Percentiles rank a stretch among this genome's conserved stretches.
phyloP scores from a whole-genome alignment of 2,113 vertebrate species.

The Chrysochloris asiatica region DNA sequence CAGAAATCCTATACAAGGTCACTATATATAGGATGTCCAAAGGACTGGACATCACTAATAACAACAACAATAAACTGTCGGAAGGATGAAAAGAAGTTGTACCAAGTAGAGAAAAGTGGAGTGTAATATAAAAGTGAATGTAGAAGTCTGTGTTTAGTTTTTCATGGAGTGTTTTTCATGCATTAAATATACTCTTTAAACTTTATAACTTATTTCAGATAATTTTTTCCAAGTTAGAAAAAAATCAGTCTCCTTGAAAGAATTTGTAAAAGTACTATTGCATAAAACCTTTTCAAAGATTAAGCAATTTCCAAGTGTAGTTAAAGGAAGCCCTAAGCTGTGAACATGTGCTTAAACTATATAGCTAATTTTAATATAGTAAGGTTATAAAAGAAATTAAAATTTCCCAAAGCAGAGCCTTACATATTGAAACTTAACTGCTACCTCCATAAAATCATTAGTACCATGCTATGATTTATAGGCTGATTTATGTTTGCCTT shows the following conservation, averaged over 20 bases:
- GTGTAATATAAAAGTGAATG: not conserved
- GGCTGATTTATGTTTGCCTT: not conserved
- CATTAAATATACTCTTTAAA: not conserved
- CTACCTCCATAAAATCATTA: slow-evolving; percentile 40
- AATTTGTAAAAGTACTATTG: not conserved
- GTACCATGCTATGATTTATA: slow-evolving; percentile 36
- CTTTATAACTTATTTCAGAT: not conserved
- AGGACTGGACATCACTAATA: too few relatives aligned
- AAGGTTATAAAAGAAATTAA: slow-evolving; percentile 63
- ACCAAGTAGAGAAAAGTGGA: not conserved
- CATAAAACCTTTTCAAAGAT: slow-evolving; percentile 41
- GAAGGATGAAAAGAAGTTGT: not conserved
- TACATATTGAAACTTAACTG: slow-evolving; percentile 61
- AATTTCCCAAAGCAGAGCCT: slow-evolving; percentile 43
- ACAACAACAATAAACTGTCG: too few relatives aligned
- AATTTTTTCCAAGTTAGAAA: slow-evolving; percentile 25
- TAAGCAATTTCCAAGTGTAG: not conserved
- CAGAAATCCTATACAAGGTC: too few relatives aligned
- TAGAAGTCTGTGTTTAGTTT: not conserved
- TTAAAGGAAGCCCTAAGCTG: not conserved
- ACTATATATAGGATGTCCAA: too few relatives aligned
- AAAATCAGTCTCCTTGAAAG: not conserved
- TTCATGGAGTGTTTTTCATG: not conserved
- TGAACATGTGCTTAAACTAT: slow-evolving; percentile 9
- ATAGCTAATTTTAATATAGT: slow-evolving; percentile 46